phyloP scores from a whole-genome alignment of 2,888 invertebrate species.

The Leptogaster cylindrica region DNA sequence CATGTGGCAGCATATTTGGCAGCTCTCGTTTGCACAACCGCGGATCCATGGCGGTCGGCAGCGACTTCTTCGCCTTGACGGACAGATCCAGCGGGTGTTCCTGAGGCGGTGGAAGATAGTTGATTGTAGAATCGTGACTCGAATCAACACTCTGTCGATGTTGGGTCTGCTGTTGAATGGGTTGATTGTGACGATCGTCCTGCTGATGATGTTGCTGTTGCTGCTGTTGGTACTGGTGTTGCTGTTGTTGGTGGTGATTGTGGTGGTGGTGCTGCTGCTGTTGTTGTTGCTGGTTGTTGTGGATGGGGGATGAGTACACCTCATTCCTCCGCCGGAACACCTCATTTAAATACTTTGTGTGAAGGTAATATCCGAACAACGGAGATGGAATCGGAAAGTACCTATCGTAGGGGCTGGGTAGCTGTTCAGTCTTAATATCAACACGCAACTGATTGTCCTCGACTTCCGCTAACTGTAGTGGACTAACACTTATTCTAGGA shows the following conservation, averaged over 20 bases:
- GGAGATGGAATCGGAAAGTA: slow-evolving; percentile 62
- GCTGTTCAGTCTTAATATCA: slow-evolving; percentile 61
- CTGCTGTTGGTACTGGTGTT: slow-evolving; percentile 56
- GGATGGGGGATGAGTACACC: slow-evolving; percentile 62
- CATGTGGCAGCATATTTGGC: slow-evolving; percentile 64
- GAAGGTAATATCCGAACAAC: slow-evolving; percentile 68
- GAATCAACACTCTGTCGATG: slow-evolving; percentile 46
- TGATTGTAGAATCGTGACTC: slow-evolving; percentile 22
- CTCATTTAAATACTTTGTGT: slow-evolving; percentile 69
- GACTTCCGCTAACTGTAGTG: slow-evolving; percentile 53
- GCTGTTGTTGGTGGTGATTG: slow-evolving; percentile 55
- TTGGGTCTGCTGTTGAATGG: slow-evolving; percentile 47
- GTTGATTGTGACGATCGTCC: slow-evolving; percentile 52
- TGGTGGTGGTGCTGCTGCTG: slow-evolving; percentile 54
- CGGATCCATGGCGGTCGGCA: slow-evolving; percentile 47
- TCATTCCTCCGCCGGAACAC: slow-evolving; percentile 68
- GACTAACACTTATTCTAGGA: slow-evolving; percentile 60
- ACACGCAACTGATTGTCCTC: slow-evolving; percentile 57
- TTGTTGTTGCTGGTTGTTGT: slow-evolving; percentile 57
- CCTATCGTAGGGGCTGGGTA: slow-evolving; percentile 60
- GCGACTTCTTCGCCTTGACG: slow-evolving; percentile 64
- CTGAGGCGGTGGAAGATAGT: slow-evolving; percentile 67
- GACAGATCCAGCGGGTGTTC: slow-evolving; percentile 87
- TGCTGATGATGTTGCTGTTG: slow-evolving; percentile 52
- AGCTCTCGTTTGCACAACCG: slow-evolving; percentile 62